Evolutionary conservation across 2,113 vertebrate species (phyloP).

Genomic region (Cariama cristata): DNA sequence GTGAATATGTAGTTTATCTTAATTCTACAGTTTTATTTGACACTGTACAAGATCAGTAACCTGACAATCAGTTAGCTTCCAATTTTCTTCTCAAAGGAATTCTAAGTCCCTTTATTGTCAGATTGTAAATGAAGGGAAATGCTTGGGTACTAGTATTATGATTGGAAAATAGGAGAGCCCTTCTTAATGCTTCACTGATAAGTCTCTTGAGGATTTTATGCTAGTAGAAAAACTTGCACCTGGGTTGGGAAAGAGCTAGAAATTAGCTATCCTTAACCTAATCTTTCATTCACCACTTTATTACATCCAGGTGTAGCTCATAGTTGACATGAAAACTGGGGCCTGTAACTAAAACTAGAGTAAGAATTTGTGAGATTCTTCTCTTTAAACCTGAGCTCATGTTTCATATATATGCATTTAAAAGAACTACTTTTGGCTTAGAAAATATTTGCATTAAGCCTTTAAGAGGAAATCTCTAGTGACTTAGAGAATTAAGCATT

Average conservation of each 20-base stretch:
- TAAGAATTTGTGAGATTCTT: neutral
- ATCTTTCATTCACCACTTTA: neutral
- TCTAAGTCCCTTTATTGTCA: neutral
- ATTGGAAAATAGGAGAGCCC: neutral
- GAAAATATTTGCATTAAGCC: neutral
- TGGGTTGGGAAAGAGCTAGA: neutral
- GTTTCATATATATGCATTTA: neutral
- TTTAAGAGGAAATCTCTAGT: neutral
- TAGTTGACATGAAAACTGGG: neutral
- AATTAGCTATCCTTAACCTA: neutral
- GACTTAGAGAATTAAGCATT: neutral
- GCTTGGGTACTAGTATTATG: neutral
- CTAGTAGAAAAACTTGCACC: neutral
- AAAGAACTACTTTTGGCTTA: neutral
- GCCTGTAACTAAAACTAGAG: neutral
- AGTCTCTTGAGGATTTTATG: neutral
- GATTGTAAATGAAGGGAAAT: neutral
- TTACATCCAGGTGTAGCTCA: neutral
- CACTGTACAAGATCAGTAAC: neutral
- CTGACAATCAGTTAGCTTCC: neutral
- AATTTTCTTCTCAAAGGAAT: neutral
- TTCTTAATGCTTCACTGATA: neutral
- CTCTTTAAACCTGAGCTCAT: neutral
- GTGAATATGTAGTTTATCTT: neutral
- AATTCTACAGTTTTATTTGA: neutral